Conservation (phyloP, 1,140 invertebrate genomes). For the Drosophila malerkotliana region DNA sequence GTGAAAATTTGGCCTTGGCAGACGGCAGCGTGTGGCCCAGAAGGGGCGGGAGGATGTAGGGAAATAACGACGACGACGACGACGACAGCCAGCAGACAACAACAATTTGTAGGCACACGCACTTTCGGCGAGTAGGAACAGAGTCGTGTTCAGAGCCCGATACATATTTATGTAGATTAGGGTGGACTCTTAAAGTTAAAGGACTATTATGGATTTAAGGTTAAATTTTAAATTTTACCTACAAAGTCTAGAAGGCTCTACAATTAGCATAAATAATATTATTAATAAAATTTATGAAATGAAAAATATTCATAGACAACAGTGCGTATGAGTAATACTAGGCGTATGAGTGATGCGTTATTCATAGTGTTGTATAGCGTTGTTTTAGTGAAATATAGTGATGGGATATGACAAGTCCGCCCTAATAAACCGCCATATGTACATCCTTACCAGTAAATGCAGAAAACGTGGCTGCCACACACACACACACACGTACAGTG, state of each 20-base stretch:
- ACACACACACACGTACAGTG: not conserved
- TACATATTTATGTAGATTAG: slow-evolving; percentile 38
- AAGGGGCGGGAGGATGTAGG: not conserved
- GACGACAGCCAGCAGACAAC: slow-evolving; percentile 65
- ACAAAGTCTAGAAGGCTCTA: too few relatives aligned
- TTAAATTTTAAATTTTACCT: too few relatives aligned
- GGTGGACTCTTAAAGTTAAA: slow-evolving; percentile 8
- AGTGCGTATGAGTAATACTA: slow-evolving; percentile 4
- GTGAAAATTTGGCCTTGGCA: slow-evolving; percentile 79
- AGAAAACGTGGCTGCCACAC: slow-evolving; percentile 41
- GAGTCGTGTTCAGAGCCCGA: slow-evolving; percentile 32
- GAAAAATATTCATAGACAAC: not conserved
- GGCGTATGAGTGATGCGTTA: not conserved
- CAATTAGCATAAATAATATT: too few relatives aligned
- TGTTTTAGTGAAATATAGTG: not conserved
- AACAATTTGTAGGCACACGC: slow-evolving; percentile 54
- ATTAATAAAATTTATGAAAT: too few relatives aligned
- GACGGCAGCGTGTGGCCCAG: slow-evolving; percentile 35
- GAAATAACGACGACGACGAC: slow-evolving; percentile 48
- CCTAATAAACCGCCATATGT: slow-evolving; percentile 28
- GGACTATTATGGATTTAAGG: not conserved
- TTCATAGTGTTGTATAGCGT: not conserved
- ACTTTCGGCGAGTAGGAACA: slow-evolving; percentile 47
- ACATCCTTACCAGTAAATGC: slow-evolving; percentile 13
- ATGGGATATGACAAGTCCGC: slow-evolving; percentile 14